Evolutionary conservation across 2,113 vertebrate genomes (phyloP).

Genomic region (Istiophorus platypterus): DNA sequence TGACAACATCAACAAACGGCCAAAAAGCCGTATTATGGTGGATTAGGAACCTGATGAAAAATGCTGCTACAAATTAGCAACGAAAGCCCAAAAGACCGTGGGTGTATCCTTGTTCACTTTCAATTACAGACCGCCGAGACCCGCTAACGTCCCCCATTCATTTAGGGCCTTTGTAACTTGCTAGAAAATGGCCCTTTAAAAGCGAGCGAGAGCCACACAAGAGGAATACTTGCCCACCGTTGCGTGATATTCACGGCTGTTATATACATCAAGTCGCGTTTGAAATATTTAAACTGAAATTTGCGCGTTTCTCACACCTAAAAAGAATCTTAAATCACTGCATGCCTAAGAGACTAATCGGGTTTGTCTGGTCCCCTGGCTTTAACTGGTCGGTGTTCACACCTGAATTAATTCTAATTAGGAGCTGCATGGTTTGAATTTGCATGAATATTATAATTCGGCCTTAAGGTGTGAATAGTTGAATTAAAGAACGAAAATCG

Average conservation of each 20-base stretch:
- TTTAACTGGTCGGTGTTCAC: slow-evolving; percentile 4
- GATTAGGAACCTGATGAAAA: slow-evolving; percentile 83
- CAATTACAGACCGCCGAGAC: slow-evolving; percentile 84
- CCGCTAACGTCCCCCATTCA: slow-evolving; percentile 79
- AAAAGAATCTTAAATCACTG: slow-evolving; percentile 23
- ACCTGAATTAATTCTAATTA: background rate
- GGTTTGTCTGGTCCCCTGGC: background rate
- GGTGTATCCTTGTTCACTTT: slow-evolving; percentile 84
- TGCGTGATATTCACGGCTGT: slow-evolving; percentile 71
- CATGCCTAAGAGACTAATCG: background rate
- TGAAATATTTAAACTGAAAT: slow-evolving; percentile 38
- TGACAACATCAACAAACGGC: slow-evolving; percentile 92
- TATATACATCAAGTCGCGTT: slow-evolving; percentile 33
- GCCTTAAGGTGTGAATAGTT: background rate
- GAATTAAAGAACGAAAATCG: background rate
- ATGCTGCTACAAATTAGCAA: slow-evolving; percentile 87
- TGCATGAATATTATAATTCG: no score
- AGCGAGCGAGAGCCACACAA: slow-evolving; percentile 78
- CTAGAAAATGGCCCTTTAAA: slow-evolving; percentile 77
- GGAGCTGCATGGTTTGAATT: background rate
- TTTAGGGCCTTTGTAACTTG: slow-evolving; percentile 77
- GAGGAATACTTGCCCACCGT: slow-evolving; percentile 76
- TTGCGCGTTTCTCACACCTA: slow-evolving; percentile 42
- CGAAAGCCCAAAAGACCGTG: slow-evolving; percentile 83
- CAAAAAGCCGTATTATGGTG: slow-evolving; percentile 84